Evolutionary conservation across 2,888 invertebrate genomes (phyloP), one percentile per base, ranked within the genome.

Genomic region (Caenorhabditis doughertyi): DNA sequence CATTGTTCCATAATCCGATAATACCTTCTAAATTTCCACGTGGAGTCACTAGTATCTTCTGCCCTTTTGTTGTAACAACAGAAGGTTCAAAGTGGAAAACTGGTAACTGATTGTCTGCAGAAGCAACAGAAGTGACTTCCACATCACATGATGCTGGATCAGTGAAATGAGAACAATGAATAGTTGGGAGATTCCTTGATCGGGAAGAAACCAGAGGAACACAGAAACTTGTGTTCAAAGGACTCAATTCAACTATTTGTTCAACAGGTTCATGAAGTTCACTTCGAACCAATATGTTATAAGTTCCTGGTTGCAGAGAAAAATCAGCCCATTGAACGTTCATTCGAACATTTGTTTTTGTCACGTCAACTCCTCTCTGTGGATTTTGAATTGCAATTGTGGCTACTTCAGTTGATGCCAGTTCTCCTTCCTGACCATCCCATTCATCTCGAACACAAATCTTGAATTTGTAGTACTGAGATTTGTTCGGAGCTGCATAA

Each of bases 271-370:
- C 64, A 49, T 83, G 83, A 3, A 49, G n/a, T 56, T 80, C 72
- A n/a, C 62, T 51, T 25, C 21, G 7, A 16, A 68, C 70, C 23
- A 58, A 35, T 3, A 83, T n/a, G 9, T 62, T 65, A 49, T 83
- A 83, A 18, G 53, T 55, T 13, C 83, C 83, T 0, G 83, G 80
- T 44, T 67, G 58, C 4, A 80, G 35, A 1, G 47, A 21, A 27
- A 83, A 83, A 21, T 83, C 83, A 8, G 76, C 80, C 83, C 83
- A 83, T 62, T 83, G 76, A 13, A 80, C 65, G 67, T 83, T 83
- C 29, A 83, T 18, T 8, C 71, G 64, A 35, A 83, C 39, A 53
- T 79, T 74, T 11, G 64, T 16, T 16, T 53, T 62, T 1, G 65
- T 64, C 3, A 79, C 32, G 18, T 64, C 70, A 0, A 83, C 71